Base-by-base conservation (phyloP, 1,140 invertebrate genomes). In the Pogonomyrmex californicus region DNA sequence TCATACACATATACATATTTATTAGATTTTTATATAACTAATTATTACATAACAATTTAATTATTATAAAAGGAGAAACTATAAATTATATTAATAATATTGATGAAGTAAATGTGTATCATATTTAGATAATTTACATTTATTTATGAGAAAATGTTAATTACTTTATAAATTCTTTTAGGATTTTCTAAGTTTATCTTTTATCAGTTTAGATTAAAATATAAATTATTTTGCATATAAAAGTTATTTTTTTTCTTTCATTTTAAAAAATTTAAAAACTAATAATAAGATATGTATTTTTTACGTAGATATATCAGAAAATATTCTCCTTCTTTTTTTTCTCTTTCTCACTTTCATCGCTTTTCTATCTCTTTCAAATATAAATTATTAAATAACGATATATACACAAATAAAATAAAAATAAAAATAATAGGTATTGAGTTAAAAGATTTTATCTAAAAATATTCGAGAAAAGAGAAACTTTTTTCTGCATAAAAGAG, bases 11-110 rank as follows among this genome's bases (percentile, higher is more conserved):
- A 23, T 23, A 23, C 23, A 36, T 17, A 70, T 71, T 41, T 56
- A n/a, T 4, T n/a, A 47, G 12, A 51, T 82, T 47, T 58, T 41
- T 56, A 4, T 38, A 30, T 3, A 44, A 30, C 2, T 33, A 78
- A 49, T 78, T 38, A 9, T 79, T 66, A 44, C 2, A 9, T 70
- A 23, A 9, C 51, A 79, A 54, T 23, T 49, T 49, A 49, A 36
- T 63, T 30, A 44, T 75, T 44, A 60, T 41, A 58, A 58, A 6
- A 60, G 30, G 10, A n/a, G 23, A n/a, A 10, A 71, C 1, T 10
- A 33, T n/a, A 12, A 9, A n/a, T 71, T 71, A 49, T 17, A 51
- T 71, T 73, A 73, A 54, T 54, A 54, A n/a, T 54, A 36, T 54
- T 73, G 23, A n/a, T 51, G 9, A 51, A 38, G 1, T 73, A 5